Evolutionary conservation across 2,797 vertebrate species (phyloP), one percentile per base, ranked within the genome.

Genomic region (Cichlasoma orientale): DNA sequence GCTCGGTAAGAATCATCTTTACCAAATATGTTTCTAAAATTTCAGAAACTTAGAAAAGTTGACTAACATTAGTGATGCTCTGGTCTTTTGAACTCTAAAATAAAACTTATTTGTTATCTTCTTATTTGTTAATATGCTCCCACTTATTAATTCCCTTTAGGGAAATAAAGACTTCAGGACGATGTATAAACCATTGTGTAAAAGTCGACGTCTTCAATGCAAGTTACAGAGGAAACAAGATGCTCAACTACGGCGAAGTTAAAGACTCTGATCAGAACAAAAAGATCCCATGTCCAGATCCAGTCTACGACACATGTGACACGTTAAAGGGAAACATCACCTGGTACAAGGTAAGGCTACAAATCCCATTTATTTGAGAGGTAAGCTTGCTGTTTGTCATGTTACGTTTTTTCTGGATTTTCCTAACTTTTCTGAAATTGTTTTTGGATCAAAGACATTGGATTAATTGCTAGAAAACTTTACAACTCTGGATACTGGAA

Each of bases 321-420:
- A 0, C 0, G 0, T 21, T 77, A 2, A 7, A 12, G 0, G 91
- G 87, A 54, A 56, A 1, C 0, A 5, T 90, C 27, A 86, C 56
- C 71, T 96, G 95, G 95, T 87, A 86, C 66, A 94, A 92, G 93
- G 95, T 95, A 86, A 2, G 75, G 10, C 6, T 19, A 29, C 41
- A 63, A 63, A 18, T 14, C 58, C 21, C 33, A 61, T 61, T 41
- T 61, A 12, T 61, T 47, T 47, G 14, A 47, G 5, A 47, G 14
- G 5, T 16, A 44, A 44, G 12, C 18, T 33, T 19, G 31, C 12
- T 33, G 19, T 36, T 36, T 36, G 9, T 3, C 18, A 4, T 29
- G 33, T 58, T 57, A 19, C 27, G 4, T n/a, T 14, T 14, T 44
- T 13, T 44, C 41, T 44, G 16, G 56, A n/a, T 31, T 57, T 31